These are phyloP conservation scores for Orycteropus afer DNA, from an alignment of 2,113 vertebrate genomes.

Conservation along the genomic window DNA sequence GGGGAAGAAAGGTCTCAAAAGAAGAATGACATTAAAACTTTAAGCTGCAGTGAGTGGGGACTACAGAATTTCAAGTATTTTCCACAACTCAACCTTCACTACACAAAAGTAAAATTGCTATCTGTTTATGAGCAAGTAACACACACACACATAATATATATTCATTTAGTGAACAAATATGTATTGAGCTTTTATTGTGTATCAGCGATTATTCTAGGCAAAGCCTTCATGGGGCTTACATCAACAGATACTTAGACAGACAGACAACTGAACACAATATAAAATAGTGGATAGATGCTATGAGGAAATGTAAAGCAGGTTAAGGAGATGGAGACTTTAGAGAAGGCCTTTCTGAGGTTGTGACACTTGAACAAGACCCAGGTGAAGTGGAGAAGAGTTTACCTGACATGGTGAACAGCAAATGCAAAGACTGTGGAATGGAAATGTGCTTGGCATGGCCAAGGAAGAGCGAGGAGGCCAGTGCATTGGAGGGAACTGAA, in stretches of 20 bases:
- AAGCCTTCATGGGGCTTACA: not conserved
- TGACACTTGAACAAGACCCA: not conserved
- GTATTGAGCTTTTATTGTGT: not conserved
- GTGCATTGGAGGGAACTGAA: not conserved
- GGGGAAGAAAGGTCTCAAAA: not conserved
- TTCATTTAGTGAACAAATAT: not conserved
- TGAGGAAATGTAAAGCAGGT: not conserved
- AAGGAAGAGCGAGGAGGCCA: not conserved
- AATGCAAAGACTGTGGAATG: no score
- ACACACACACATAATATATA: not conserved
- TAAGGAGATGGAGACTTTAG: not conserved
- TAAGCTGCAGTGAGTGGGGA: not conserved
- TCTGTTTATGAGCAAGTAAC: not conserved
- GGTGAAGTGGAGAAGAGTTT: no score
- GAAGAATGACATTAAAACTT: not conserved
- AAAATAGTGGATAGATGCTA: not conserved
- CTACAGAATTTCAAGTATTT: not conserved
- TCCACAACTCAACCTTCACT: not conserved
- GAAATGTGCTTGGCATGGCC: not conserved
- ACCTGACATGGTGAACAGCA: not conserved
- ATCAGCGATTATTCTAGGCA: not conserved
- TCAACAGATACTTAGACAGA: not conserved
- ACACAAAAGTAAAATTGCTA: not conserved
- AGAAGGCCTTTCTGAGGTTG: not conserved
- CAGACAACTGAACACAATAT: not conserved